A percentile compares a stretch with the other conserved stretches of the same genome.
These are phyloP conservation scores for Nanorana parkeri DNA, from an alignment of 2,113 vertebrate genomes.

Conservation along the genomic window DNA sequence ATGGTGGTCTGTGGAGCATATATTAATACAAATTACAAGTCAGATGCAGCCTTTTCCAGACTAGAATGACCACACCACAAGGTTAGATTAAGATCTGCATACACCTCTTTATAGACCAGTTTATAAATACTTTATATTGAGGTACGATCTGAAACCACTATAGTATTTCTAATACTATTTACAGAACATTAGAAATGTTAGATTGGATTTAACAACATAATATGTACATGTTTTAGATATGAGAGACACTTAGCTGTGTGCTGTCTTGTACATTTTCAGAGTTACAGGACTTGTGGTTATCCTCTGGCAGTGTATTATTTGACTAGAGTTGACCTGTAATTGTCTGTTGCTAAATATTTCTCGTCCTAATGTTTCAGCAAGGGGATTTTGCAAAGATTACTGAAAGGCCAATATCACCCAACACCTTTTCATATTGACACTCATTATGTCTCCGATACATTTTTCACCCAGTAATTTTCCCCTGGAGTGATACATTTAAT, in stretches of 20 bases:
- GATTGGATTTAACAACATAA: not conserved
- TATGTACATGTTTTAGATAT: not conserved
- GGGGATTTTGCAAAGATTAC: constrained; percentile 7
- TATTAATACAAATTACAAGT: too few relatives aligned
- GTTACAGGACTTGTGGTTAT: constrained; percentile 1
- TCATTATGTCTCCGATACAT: constrained; percentile 31
- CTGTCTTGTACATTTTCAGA: not conserved
- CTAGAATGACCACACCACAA: too few relatives aligned
- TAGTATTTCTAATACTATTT: too few relatives aligned
- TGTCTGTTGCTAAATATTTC: constrained; percentile 2
- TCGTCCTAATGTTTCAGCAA: constrained; percentile 2
- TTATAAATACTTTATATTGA: too few relatives aligned
- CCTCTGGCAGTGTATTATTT: not conserved
- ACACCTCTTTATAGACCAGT: too few relatives aligned
- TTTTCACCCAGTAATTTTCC: not conserved
- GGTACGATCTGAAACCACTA: too few relatives aligned
- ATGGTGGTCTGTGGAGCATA: too few relatives aligned
- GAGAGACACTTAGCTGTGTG: not conserved
- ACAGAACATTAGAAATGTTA: not conserved
- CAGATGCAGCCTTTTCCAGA: too few relatives aligned
- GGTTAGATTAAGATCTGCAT: too few relatives aligned
- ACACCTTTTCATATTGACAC: not conserved
- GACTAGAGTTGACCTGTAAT: constrained; percentile 14
- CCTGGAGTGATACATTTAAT: not conserved
- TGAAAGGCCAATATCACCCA: not conserved